These are phyloP conservation scores for Medauroidea extradentata DNA, from an alignment of 1,140 invertebrate species.

Conservation along the genomic window DNA sequence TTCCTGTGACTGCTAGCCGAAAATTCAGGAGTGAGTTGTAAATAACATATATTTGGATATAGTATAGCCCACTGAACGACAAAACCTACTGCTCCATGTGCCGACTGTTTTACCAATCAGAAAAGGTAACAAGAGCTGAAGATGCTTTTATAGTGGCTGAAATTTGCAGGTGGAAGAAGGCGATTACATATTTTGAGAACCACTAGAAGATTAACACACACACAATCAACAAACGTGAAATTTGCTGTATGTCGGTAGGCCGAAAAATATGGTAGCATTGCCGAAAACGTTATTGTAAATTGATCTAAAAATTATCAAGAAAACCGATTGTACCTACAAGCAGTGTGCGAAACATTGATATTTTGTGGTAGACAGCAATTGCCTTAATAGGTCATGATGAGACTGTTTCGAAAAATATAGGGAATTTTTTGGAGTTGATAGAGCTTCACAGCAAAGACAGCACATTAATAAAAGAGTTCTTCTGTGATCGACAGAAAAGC, in stretches of 20 bases:
- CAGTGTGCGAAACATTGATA: slow-evolving; percentile 3
- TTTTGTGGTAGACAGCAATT: slow-evolving; percentile 7
- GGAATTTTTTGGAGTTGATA: slow-evolving; percentile 4
- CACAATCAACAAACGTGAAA: slow-evolving; percentile 1
- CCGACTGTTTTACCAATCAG: neutral
- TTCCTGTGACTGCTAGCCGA: neutral
- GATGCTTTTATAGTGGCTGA: neutral
- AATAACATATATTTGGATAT: slow-evolving; percentile 1
- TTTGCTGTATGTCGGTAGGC: neutral
- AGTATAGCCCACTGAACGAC: neutral
- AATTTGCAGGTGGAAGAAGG: slow-evolving; percentile 1
- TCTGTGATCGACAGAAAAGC: slow-evolving; percentile 1
- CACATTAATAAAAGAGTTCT: neutral
- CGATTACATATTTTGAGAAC: neutral
- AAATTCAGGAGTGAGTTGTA: slow-evolving; percentile 2
- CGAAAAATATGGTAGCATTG: neutral
- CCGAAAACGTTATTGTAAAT: neutral
- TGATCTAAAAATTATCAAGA: neutral
- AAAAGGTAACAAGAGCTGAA: slow-evolving; percentile 6
- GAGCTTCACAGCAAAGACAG: slow-evolving; percentile 1
- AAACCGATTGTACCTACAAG: slow-evolving; percentile 2
- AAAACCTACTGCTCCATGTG: neutral
- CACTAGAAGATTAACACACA: neutral
- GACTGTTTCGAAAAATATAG: slow-evolving; percentile 4
- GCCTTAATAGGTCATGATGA: slow-evolving; percentile 7